Evolutionary conservation across 2,797 vertebrate species (phyloP).

Genomic region (Tenualosa ilisha): DNA sequence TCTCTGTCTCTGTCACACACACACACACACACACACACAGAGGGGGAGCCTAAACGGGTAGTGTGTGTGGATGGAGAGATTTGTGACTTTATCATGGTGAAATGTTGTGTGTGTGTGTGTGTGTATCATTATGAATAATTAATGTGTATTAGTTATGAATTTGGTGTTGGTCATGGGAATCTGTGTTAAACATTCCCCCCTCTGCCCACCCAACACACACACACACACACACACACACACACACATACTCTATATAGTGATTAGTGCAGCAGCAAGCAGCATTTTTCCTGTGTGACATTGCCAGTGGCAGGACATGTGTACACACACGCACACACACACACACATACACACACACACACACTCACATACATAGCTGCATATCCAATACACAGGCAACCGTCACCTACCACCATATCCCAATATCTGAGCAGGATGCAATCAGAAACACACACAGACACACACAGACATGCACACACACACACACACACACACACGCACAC

Average conservation of each 20-base stretch:
- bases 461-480: neutral
- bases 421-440: too few relatives aligned
- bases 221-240: constrained; percentile 6
- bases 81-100: too few relatives aligned
- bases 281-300: constrained; percentile 47
- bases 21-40: neutral
- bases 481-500: constrained; percentile 24
- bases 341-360: neutral
- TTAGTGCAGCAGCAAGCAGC: constrained; percentile 38
- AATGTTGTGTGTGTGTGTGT: constrained; percentile 25
- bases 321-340: neutral
- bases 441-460: constrained; percentile 25
- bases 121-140: too few relatives aligned
- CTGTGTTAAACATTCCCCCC: constrained; percentile 57
- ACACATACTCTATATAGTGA: constrained; percentile 46
- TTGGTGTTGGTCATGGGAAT: constrained; percentile 46
- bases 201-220: constrained; percentile 42
- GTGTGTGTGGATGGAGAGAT: too few relatives aligned
- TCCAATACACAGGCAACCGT: too few relatives aligned
- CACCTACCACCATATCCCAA: too few relatives aligned
- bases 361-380: neutral
- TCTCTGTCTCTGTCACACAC: too few relatives aligned
- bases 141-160: constrained; percentile 52
- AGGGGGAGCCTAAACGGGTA: neutral
- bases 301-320: constrained; percentile 17